These are phyloP conservation scores for Amphibalanus amphitrite DNA, from an alignment of 1,140 invertebrate genomes.

Conservation along the genomic window DNA sequence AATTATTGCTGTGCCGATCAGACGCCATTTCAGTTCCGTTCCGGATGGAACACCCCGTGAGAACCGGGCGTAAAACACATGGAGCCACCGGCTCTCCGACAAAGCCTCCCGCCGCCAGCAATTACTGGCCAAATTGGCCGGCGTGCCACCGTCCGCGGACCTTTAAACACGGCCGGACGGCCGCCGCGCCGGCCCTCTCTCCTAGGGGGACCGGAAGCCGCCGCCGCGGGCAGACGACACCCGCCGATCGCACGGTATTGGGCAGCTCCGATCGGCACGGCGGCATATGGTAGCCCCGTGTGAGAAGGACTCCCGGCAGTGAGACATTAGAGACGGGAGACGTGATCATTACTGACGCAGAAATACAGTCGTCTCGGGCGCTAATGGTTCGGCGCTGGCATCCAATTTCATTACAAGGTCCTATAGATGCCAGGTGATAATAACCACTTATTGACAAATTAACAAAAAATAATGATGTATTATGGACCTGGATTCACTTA, in stretches of 20 bases:
- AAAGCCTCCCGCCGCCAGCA: background rate
- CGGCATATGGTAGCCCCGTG: background rate
- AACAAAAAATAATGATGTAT: too few species aligned
- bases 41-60: background rate
- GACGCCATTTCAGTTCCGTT: too few species aligned
- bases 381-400: too few species aligned
- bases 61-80: background rate
- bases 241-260: background rate
- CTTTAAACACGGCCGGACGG: background rate
- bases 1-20: too few species aligned
- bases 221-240: background rate
- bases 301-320: background rate
- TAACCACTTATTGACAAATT: too few species aligned
- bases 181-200: background rate
- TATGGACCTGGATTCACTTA: too few species aligned
- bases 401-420: too few species aligned
- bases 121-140: background rate
- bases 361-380: too few species aligned
- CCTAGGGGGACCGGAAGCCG: background rate
- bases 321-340: background rate
- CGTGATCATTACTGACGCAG: too few species aligned
- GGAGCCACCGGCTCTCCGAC: background rate
- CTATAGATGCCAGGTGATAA: too few species aligned
- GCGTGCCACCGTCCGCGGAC: background rate
- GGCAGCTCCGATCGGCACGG: background rate